phyloP scores from a whole-genome alignment of 92 coral and sea anemone genomes.

The Zoanthus solanderi region DNA sequence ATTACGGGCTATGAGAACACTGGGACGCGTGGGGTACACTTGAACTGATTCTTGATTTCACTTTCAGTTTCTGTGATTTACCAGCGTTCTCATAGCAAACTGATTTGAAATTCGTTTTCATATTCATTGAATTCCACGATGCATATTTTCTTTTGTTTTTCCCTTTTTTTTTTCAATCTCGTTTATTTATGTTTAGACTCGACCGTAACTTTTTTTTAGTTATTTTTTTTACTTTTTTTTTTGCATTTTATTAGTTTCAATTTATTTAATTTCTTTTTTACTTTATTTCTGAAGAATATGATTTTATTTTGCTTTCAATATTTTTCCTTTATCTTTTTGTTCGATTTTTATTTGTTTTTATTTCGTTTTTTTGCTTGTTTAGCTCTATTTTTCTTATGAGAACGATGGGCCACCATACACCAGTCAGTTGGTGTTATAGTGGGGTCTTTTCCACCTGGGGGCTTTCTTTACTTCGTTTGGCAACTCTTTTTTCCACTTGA shows the following conservation, averaged over 20 bases:
- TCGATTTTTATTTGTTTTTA: constrained; percentile 1
- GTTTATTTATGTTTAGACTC: background rate
- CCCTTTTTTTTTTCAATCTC: background rate
- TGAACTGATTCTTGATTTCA: no score
- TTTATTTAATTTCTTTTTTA: background rate
- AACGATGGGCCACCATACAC: constrained; percentile 1
- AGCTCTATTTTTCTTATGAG: background rate
- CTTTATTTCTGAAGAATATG: constrained; percentile 1
- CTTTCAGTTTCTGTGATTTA: no score
- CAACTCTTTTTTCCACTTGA: no score
- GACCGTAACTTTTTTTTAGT: background rate
- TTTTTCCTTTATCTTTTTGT: background rate
- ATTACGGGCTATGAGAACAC: no score
- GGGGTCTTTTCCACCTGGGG: no score
- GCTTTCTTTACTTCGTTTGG: no score
- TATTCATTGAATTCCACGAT: no score
- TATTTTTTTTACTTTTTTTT: background rate
- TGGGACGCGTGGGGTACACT: background rate
- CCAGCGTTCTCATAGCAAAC: no score
- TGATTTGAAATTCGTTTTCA: no score
- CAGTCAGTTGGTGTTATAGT: no score
- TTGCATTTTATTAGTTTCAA: constrained; percentile 2
- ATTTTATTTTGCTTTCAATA: constrained; percentile 3
- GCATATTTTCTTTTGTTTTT: no score
- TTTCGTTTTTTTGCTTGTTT: background rate